Percentiles rank a stretch among this genome's conserved stretches.
Conservation (phyloP, 2,888 invertebrate species). For the Drosophila pseudotakahashii region DNA sequence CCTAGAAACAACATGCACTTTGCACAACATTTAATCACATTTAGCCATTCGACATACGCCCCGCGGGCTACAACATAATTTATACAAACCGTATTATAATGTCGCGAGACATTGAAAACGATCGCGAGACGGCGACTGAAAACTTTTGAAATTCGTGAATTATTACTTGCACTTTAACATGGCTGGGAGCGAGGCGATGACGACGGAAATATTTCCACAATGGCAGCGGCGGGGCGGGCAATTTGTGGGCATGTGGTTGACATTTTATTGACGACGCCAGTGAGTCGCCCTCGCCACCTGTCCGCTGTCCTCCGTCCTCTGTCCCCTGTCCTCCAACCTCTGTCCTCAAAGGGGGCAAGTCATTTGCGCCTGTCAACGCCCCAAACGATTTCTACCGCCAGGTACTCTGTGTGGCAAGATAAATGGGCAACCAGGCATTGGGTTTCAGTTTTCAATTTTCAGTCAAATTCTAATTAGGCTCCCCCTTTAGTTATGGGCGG, state of each 20-base stretch:
- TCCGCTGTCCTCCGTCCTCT: conserved; percentile 11
- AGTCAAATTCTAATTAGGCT: conserved; percentile 54
- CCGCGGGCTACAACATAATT: conserved; percentile 65
- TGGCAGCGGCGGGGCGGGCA: conserved; percentile 53
- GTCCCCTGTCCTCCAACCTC: conserved; percentile 47
- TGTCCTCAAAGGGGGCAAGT: conserved; percentile 56
- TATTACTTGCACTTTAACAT: conserved; percentile 80
- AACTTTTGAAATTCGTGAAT: conserved; percentile 77
- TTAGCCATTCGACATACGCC: conserved; percentile 62
- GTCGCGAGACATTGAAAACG: conserved; percentile 74
- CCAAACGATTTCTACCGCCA: conserved; percentile 59
- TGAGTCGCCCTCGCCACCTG: conserved; percentile 68
- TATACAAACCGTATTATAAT: conserved; percentile 75
- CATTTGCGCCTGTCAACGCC: conserved; percentile 78
- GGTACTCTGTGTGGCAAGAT: conserved; percentile 36
- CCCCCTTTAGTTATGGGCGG: conserved; percentile 8
- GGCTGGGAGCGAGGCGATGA: conserved; percentile 69
- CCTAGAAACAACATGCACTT: conserved; percentile 58
- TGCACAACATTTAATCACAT: conserved; percentile 78
- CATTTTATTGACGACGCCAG: conserved; percentile 63
- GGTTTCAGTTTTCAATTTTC: conserved; percentile 46
- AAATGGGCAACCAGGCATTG: conserved; percentile 33
- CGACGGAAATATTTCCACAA: conserved; percentile 70
- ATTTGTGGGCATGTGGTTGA: conserved; percentile 53
- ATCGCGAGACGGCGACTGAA: conserved; percentile 39